These are phyloP conservation scores for Fulica atra DNA, from an alignment of 2,113 vertebrate genomes.

Conservation along the genomic window DNA sequence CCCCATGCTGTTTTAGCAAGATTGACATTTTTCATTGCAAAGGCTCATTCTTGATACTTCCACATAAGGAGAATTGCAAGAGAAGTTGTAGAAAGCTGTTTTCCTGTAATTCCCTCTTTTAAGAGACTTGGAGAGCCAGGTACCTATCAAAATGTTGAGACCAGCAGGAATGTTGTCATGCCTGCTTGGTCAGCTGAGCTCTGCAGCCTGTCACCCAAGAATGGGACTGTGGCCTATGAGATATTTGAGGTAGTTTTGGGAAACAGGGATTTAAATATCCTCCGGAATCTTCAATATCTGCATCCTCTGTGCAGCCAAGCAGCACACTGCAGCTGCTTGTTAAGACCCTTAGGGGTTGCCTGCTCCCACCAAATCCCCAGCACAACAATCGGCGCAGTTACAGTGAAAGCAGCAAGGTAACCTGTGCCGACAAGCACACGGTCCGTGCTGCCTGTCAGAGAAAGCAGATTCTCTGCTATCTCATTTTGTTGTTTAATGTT, in stretches of 20 bases:
- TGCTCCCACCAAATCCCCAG: background rate
- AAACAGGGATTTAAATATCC: background rate
- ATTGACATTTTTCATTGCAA: background rate
- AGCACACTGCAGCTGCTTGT: background rate
- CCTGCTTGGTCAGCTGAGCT: background rate
- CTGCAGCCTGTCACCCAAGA: background rate
- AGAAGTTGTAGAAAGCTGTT: background rate
- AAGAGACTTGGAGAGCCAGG: background rate
- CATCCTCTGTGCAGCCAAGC: background rate
- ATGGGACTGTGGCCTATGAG: background rate
- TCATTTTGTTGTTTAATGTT: background rate
- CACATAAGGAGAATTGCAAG: background rate
- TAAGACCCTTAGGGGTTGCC: background rate
- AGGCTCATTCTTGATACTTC: background rate
- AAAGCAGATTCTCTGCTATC: background rate
- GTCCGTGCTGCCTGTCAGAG: background rate
- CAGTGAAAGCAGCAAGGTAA: background rate
- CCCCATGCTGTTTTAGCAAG: background rate
- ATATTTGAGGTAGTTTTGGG: background rate
- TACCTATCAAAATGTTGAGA: background rate
- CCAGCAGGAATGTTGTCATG: background rate
- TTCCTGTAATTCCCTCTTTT: background rate
- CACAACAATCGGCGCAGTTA: background rate
- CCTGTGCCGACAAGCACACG: background rate
- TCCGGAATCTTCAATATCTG: background rate